A percentile compares a stretch with the other conserved stretches of the same genome.
These are phyloP conservation scores for Mastigias papua DNA, from an alignment of 30 jellyfish, hydroid and myxozoan genomes.

Conservation along the genomic window DNA sequence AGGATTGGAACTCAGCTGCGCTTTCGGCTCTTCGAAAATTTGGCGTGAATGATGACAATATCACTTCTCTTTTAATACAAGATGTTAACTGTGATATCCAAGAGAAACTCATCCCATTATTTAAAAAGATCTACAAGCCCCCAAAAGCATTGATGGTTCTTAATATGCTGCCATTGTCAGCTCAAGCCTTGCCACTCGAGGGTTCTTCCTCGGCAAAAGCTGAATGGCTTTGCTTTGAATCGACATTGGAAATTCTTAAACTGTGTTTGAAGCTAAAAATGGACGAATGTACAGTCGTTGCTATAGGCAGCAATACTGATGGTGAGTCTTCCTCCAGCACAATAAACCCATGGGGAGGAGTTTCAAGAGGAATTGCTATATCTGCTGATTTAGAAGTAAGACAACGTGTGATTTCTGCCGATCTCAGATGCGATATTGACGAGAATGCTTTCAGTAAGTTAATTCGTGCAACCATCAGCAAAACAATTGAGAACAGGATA, in stretches of 20 bases:
- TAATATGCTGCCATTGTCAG: conserved; percentile 37
- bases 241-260: conserved; percentile 24
- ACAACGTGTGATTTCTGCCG: conserved; percentile 18
- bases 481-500: conserved; percentile 5
- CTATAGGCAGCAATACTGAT: conserved; percentile 2
- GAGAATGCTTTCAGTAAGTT: conserved; percentile 1
- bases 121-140: background rate
- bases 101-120: background rate
- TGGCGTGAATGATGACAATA: background rate
- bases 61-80: background rate
- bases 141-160: background rate
- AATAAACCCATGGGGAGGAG: conserved; percentile 43
- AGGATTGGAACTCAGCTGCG: background rate
- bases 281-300: background rate
- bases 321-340: background rate
- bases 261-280: background rate
- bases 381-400: conserved; percentile 22
- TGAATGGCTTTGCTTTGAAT: conserved; percentile 54
- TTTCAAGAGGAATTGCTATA: conserved; percentile 40
- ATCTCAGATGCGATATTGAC: background rate
- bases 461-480: background rate
- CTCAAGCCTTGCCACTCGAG: conserved; percentile 3
- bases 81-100: background rate
- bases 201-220: conserved; percentile 2
- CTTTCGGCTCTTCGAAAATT: background rate